Base-by-base conservation (phyloP, 2,797 vertebrate species). In the Myotis pilosus region DNA sequence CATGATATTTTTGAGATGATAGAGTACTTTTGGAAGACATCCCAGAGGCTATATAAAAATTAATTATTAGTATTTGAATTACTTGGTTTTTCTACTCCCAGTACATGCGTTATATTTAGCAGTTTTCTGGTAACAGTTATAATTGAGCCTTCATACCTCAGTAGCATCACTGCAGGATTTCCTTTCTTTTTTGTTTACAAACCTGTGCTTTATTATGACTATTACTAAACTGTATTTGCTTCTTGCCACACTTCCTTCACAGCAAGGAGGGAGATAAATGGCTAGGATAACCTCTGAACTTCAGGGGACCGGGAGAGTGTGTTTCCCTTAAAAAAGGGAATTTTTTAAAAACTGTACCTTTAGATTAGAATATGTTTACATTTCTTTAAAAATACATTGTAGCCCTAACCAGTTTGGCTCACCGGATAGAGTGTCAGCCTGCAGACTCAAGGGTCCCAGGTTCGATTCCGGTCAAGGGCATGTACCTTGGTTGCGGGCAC, bases 31-130 rank as follows among this genome's bases (percentile, higher is more conserved):
- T 30, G 68, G 69, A 57, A 89, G 82, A 72, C 16, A 91, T 81
- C 87, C 66, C 51, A 92, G 92, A 91, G 55, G 76, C 49, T 72
- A n/a, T 82, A 17, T 68, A 55, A 83, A 94, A 95, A 83, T 84
- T 80, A 94, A 89, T 81, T 86, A 47, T 33, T 16, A 33, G 55
- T 60, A 44, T 94, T 91, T 68, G 87, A 93, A 7, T 80, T 91
- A 55, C 75, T 72, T 89, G 23, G 30, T 84, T 85, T 75, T 87
- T 53, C 60, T 51, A 8, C 3, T 88, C 79, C 74, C 23, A 28
- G 38, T n/a, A 16, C 11, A 36, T 25, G 23, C 53, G 25, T 78
- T 93, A 36, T 17, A 88, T 83, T 85, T 92, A 90, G 22, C 23
- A 47, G 60, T 75, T 8, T 8, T 33, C 41, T 16, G 76, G 0